Evolutionary conservation across 2,113 vertebrate genomes (phyloP).

Genomic region (Chitala chitala): DNA sequence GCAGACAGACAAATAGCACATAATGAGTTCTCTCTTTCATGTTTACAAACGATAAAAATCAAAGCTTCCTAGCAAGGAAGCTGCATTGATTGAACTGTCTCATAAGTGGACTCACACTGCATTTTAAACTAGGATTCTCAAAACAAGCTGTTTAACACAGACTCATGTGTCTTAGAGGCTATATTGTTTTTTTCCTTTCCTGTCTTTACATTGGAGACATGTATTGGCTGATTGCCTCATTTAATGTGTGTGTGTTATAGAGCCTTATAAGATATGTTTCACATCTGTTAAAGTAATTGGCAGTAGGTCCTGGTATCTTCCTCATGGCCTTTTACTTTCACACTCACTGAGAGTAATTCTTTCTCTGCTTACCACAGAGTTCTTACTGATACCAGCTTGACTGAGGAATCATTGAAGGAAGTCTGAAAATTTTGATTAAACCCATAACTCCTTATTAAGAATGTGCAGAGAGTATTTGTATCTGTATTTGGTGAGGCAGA

Average conservation of each 20-base stretch:
- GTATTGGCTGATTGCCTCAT: constrained; percentile 50
- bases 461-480: no score
- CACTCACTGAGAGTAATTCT: constrained; percentile 58
- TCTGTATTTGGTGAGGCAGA: no score
- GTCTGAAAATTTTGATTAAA: no score
- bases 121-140: constrained; percentile 8
- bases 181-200: constrained; percentile 32
- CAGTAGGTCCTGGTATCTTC: constrained; percentile 48
- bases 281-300: constrained; percentile 56
- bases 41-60: neutral
- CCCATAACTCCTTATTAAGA: no score
- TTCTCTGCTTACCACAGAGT: constrained; percentile 38
- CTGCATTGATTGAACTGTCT: constrained; percentile 21
- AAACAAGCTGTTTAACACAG: neutral
- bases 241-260: constrained; percentile 47
- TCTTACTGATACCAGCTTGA: neutral
- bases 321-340: constrained; percentile 38
- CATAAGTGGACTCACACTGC: neutral
- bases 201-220: constrained; percentile 33
- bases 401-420: neutral
- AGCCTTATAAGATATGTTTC: constrained; percentile 59
- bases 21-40: neutral
- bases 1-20: neutral
- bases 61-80: neutral
- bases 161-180: constrained; percentile 21